A percentile compares a stretch with the other conserved stretches of the same genome.
Evolutionary conservation across 2,113 vertebrate genomes (phyloP).

Genomic region (Pseudolaguvia tuberculata): DNA sequence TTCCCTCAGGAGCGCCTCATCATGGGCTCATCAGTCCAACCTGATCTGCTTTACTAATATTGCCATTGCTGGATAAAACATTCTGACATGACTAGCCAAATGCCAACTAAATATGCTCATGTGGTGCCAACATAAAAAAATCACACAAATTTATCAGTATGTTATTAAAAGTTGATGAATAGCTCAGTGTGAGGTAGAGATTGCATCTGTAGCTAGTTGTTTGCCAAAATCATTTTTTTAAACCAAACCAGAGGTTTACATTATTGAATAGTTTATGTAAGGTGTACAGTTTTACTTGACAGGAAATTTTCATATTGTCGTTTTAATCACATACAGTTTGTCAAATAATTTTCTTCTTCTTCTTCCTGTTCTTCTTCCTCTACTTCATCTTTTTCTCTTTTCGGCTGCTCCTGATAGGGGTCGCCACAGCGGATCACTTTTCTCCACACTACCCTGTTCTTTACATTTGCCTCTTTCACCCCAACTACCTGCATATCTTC

Average conservation of each 20-base stretch:
- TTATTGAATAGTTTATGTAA: background rate
- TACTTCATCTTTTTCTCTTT: too few relatives aligned
- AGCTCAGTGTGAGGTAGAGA: background rate
- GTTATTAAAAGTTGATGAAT: conserved; percentile 19
- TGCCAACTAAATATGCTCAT: background rate
- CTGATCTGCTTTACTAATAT: conserved; percentile 42
- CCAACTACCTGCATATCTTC: too few relatives aligned
- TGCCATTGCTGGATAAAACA: conserved; percentile 35
- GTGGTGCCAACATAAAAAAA: conserved; percentile 6
- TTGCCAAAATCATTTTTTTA: background rate
- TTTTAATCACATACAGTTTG: too few relatives aligned
- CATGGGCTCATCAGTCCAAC: conserved; percentile 38
- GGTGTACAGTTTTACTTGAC: background rate
- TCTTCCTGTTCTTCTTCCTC: too few relatives aligned
- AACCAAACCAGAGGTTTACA: background rate
- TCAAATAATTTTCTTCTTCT: too few relatives aligned
- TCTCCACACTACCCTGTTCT: too few relatives aligned
- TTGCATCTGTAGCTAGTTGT: background rate
- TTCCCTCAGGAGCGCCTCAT: conserved; percentile 32
- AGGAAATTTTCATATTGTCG: background rate
- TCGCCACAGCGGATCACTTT: too few relatives aligned
- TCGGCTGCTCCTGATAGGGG: too few relatives aligned
- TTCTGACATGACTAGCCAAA: background rate
- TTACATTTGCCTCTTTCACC: too few relatives aligned
- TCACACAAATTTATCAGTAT: conserved; percentile 1